Base-by-base conservation (phyloP, 2,113 vertebrate genomes). In the Leptocoma aspasia region DNA sequence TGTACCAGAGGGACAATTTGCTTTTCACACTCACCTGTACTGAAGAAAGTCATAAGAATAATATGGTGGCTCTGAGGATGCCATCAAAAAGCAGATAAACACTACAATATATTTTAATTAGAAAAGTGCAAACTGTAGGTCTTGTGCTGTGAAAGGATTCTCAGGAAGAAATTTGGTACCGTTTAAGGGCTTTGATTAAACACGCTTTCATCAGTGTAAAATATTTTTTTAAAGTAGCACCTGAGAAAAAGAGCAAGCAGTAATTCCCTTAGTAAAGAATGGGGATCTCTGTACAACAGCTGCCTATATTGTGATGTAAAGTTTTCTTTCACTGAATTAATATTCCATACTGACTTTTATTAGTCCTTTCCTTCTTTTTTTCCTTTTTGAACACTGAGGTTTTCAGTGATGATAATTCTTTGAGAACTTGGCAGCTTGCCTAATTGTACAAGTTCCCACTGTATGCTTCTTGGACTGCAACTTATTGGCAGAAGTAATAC, bases 381-480 rank as follows among this genome's bases (percentile, higher is more conserved):
- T 12, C 20, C 26, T 39, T 7, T 68, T 85, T 57, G 41, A 92
- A 75, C 50, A 16, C 41, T 45, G 54, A 82, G 9, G 26, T 90
- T 95, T 94, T 63, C 53, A 41, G 45, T 59, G 33, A 49, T 88
- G 69, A 17, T 47, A 73, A 49, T 82, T 82, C 64, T 93, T 91
- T 56, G 76, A 95, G 81, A 78, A 83, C 49, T 75, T 95, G 93
- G 75, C 92, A 92, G 61, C 26, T 95, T 95, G 81, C 86, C 92
- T 93, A 65, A 95, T 91, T 68, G 11, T 86, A 50, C 31, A 83
- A 49, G 73, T 95, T 95, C 85, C 37, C 35, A 42, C 56, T 90
- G 64, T 69, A 45, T 89, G 66, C 70, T 89, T 89, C 71, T 75
- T 95, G 65, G 54, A 64, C 87, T 83, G 72, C 78, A 90, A 13